phyloP scores from a whole-genome alignment of 1,140 invertebrate genomes.

The Meloidogyne chitwoodi region DNA sequence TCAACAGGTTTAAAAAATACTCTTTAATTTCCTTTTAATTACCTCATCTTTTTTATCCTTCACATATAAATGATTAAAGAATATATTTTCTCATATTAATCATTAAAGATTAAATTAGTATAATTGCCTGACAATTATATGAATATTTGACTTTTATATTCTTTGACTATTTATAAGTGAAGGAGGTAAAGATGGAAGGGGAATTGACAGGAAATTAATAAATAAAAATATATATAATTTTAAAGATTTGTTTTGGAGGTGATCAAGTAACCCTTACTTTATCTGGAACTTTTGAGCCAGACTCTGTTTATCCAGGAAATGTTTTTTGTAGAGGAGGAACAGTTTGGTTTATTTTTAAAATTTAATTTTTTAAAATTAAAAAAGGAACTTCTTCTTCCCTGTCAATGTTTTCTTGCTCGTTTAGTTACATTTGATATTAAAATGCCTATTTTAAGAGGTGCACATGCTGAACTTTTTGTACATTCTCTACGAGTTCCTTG shows the following conservation, averaged over 20 bases:
- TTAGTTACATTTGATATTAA: conserved; percentile 72
- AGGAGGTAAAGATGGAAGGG: too few species aligned
- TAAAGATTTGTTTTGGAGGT: conserved; percentile 78
- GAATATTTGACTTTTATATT: too few species aligned
- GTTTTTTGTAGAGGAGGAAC: conserved; percentile 52
- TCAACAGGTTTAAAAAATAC: conserved; percentile 17
- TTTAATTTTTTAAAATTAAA: not conserved
- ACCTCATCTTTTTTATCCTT: too few species aligned
- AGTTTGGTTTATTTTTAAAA: conserved; percentile 24
- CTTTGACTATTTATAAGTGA: too few species aligned
- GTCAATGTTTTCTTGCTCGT: conserved; percentile 25
- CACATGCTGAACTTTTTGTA: conserved; percentile 65
- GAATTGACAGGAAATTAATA: not conserved
- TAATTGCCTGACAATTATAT: too few species aligned
- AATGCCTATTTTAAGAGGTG: conserved; percentile 71
- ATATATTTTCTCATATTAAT: too few species aligned
- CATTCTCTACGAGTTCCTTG: conserved; percentile 71
- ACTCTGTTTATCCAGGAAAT: conserved; percentile 74
- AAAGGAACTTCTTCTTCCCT: conserved; percentile 36
- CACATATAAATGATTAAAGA: too few species aligned
- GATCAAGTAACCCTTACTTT: conserved; percentile 81
- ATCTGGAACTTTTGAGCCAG: conserved; percentile 69
- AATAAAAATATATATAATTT: not conserved
- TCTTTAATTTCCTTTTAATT: not conserved
- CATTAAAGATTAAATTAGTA: too few species aligned